Base-by-base conservation (phyloP, 1,140 invertebrate genomes). In the Drosophila parvula region DNA sequence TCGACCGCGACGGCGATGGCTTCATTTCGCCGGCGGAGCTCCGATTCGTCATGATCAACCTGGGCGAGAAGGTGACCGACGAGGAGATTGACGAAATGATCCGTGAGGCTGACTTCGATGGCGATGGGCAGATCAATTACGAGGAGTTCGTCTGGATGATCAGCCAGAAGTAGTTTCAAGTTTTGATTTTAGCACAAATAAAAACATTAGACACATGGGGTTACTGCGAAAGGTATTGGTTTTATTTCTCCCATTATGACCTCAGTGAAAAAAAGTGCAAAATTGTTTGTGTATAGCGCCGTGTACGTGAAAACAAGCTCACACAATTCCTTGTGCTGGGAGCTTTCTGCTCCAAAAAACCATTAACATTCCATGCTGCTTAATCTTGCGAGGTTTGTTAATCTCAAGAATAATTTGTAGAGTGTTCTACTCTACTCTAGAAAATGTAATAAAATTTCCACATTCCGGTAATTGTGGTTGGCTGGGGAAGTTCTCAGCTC, bases 101-200 rank as follows among this genome's bases (percentile, higher is more conserved):
- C 40, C 98, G 97, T 48, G 98, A 98, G 92, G 98, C 97, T 16
- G 97, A 98, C 93, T 93, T 97, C 0, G 97, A 98, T 92, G 97
- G 97, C 0, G 98, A 98, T 90, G 97, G 97, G 80, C 95, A 96
- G 94, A 96, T 97, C 80, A 96, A 96, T 92, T 97, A 97, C 91
- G 95, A 96, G 93, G 90, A 94, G 94, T 90, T 90, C 36, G 83
- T 90, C 8, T 81, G 69, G 44, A 88, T 90, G 71, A 89, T 89
- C 10, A 67, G 60, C 27, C 81, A 85, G 16, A 86, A 79, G 43
- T 86, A 71, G 36, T 11, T 0, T 14, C 3, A 8, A 27, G 27
- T 22, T 34, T 41, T 9, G 5, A 34, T 18, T 36, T 5, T 8
- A n/a, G 28, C 6, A 18, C 18, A 12, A 69, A 69, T 67, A 67